phyloP scores from a whole-genome alignment of 2,113 vertebrate genomes.

The Poecile atricapillus region DNA sequence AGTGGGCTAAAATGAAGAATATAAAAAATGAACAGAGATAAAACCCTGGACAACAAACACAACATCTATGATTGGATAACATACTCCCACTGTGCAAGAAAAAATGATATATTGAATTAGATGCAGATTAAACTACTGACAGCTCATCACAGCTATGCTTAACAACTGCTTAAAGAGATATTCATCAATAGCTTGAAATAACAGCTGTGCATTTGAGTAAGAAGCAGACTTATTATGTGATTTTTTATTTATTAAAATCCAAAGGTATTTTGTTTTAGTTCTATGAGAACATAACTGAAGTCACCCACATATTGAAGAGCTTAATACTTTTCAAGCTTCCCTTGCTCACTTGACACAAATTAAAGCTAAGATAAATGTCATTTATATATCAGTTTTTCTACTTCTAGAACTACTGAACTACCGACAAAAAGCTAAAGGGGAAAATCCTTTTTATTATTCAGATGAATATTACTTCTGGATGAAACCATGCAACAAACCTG shows the following conservation, averaged over 20 bases:
- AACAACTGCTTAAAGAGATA: neutral
- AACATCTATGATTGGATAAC: neutral
- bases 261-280: neutral
- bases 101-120: neutral
- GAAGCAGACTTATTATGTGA: neutral
- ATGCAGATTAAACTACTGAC: neutral
- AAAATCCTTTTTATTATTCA: neutral
- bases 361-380: neutral
- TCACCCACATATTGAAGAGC: neutral
- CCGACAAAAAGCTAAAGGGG: accelerated
- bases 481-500: neutral
- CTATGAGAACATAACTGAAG: neutral
- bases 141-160: neutral
- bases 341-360: neutral
- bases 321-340: neutral
- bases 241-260: neutral
- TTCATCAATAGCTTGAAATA: neutral
- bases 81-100: neutral
- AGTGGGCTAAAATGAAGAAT: neutral
- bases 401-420: neutral
- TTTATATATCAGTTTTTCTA: neutral
- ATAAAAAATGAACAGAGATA: neutral
- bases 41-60: neutral
- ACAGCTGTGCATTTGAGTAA: neutral
- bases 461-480: neutral